These are phyloP conservation scores for Amblyraja radiata DNA, from an alignment of 2,797 vertebrate genomes.

Conservation along the genomic window DNA sequence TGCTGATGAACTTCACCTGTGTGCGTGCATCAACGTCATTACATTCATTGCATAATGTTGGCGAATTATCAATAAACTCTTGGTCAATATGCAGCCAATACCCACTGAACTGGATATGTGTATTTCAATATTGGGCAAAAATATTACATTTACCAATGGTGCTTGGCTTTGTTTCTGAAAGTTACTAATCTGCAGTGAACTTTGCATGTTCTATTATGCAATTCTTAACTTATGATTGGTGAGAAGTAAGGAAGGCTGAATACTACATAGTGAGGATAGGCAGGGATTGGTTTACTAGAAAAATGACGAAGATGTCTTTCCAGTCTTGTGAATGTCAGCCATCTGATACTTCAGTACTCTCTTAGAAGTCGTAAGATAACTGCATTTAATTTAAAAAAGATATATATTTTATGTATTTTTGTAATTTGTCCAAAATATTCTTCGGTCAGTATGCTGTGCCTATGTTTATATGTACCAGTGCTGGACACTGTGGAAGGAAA, in stretches of 20 bases:
- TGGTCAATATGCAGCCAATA: background rate
- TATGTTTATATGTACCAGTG: slow-evolving; percentile 79
- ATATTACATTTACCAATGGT: background rate
- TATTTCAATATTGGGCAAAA: background rate
- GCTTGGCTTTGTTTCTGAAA: background rate
- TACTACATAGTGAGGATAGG: background rate
- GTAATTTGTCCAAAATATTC: slow-evolving; percentile 47
- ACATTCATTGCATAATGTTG: background rate
- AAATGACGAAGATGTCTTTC: background rate
- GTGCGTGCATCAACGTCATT: slow-evolving; percentile 16
- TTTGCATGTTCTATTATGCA: background rate
- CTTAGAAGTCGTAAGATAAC: background rate
- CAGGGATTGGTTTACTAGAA: background rate
- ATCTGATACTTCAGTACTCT: background rate
- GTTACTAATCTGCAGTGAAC: background rate
- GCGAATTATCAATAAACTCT: background rate
- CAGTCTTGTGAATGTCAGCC: background rate
- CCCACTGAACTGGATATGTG: background rate
- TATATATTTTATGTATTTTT: background rate
- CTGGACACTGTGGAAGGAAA: slow-evolving; percentile 68
- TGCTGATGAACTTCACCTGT: background rate
- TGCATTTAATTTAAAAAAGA: background rate
- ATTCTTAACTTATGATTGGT: background rate
- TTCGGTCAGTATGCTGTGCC: slow-evolving; percentile 69
- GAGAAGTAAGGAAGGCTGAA: background rate